Evolutionary conservation across 2,113 vertebrate genomes (phyloP), one percentile per base, ranked within the genome.

Genomic region (Kobus ellipsiprymnus): DNA sequence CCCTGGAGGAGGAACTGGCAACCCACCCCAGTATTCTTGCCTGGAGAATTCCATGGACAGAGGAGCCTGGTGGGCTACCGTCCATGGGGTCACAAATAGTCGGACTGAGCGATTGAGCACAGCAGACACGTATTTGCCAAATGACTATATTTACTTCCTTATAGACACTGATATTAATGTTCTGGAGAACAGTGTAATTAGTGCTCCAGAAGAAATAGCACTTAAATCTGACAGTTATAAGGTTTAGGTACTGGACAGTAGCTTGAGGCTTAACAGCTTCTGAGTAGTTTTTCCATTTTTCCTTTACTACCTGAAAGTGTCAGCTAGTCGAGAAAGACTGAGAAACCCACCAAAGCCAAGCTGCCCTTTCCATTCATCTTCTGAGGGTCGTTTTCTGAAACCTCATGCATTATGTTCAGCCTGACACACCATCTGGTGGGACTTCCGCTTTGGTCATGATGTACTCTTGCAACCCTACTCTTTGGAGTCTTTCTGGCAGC

Each of bases 261-360:
- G 30, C 55, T 97, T 95, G 87, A 52, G 27, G 16, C 12, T 64
- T 96, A 16, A 48, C 50, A 25, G 60, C 92, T 91, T 96, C 27
- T 81, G 44, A 90, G 29, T 87, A 90, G 67, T 77, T 87, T 96
- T 94, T 90, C 33, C 25, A 54, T 57, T 44, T 94, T 94, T 60
- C 17, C 14, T 12, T 94, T 92, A 87, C 40, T 84, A 60, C 50
- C 46, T 94, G 77, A 57, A 60, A 67, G n/a, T 62, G 90, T 54
- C 36, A 96, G 48, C 3, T 71, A 95, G 40, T 85, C 5, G 1
- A 71, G 59, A 55, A 95, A 71, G 74, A 90, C 46, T 77, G 71
- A 93, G 29, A 13, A n/a, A 11, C 25, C 36, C 7, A n/a, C 5
- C 11, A 36, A 87, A 93, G 64, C 3, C 55, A 54, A 85, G 36